Evolutionary conservation across 2,888 invertebrate species (phyloP).

Genomic region (Erannis defoliaria): DNA sequence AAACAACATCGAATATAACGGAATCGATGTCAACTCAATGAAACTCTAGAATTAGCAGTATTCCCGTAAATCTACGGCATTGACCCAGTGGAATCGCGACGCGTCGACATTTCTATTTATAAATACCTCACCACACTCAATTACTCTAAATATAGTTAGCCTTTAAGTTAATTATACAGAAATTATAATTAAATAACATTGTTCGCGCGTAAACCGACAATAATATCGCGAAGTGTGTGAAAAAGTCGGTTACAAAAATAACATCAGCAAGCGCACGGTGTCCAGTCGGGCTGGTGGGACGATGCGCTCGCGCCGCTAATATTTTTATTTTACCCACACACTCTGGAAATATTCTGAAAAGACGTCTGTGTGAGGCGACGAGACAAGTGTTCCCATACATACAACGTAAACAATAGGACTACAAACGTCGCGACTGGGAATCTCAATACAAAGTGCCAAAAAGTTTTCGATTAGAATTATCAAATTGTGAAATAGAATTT

Average conservation of each 20-base stretch:
- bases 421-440: not conserved
- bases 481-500: not conserved
- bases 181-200: slow-evolving; percentile 30
- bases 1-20: not conserved
- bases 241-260: slow-evolving; percentile 60
- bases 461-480: not conserved
- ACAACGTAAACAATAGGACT: slow-evolving; percentile 43
- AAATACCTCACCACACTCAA: slow-evolving; percentile 2
- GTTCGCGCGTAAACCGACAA: slow-evolving; percentile 28
- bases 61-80: slow-evolving; percentile 10
- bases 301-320: slow-evolving; percentile 52
- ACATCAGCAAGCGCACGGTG: slow-evolving; percentile 49
- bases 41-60: slow-evolving; percentile 13
- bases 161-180: slow-evolving; percentile 25
- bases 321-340: slow-evolving; percentile 54
- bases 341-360: slow-evolving; percentile 58
- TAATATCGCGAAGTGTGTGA: slow-evolving; percentile 57
- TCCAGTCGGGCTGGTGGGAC: slow-evolving; percentile 51
- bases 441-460: not conserved
- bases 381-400: slow-evolving; percentile 35
- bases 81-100: slow-evolving; percentile 19
- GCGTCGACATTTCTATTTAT: slow-evolving; percentile 11
- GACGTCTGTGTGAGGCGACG: slow-evolving; percentile 40
- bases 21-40: slow-evolving; percentile 19
- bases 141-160: slow-evolving; percentile 21